Percentiles rank a stretch among this genome's conserved stretches.
Evolutionary conservation across 2,113 vertebrate species (phyloP).

Genomic region (Australoheros scitulus): DNA sequence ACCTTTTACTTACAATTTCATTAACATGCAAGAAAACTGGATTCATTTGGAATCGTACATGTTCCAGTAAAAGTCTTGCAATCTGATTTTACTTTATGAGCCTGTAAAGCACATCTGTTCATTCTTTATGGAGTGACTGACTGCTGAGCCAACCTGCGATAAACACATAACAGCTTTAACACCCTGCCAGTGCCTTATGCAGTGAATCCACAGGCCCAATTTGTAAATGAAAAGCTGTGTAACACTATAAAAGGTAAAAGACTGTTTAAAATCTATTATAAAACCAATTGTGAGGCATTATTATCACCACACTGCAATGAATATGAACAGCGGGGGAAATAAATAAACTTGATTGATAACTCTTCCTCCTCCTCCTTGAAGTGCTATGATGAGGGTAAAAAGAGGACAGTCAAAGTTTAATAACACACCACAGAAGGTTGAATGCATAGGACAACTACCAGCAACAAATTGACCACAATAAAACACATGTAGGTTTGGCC

Average conservation of each 20-base stretch:
- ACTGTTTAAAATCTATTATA: constrained; percentile 24
- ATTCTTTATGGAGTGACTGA: constrained; percentile 52
- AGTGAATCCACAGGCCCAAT: constrained; percentile 23
- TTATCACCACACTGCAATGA: background rate
- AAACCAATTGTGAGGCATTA: constrained; percentile 18
- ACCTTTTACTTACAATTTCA: background rate
- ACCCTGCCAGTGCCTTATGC: background rate
- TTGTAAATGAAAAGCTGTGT: constrained; percentile 34
- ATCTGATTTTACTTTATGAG: constrained; percentile 38
- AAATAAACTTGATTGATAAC: constrained; percentile 12
- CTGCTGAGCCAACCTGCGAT: constrained; percentile 41
- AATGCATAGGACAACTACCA: background rate
- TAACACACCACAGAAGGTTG: background rate
- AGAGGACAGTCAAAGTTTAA: background rate
- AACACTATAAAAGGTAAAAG: constrained; percentile 27
- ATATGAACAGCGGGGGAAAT: background rate
- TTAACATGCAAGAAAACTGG: background rate
- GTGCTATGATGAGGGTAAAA: background rate
- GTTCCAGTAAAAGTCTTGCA: background rate
- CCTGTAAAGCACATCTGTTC: constrained; percentile 54
- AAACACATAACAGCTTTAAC: constrained; percentile 43
- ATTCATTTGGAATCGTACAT: background rate
- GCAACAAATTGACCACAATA: background rate
- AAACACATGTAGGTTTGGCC: background rate
- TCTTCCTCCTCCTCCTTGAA: background rate